A percentile compares a stretch with the other conserved stretches of the same genome.
These are phyloP conservation scores for Rhinoptilus africanus DNA, from an alignment of 2,113 vertebrate genomes.

Conservation along the genomic window DNA sequence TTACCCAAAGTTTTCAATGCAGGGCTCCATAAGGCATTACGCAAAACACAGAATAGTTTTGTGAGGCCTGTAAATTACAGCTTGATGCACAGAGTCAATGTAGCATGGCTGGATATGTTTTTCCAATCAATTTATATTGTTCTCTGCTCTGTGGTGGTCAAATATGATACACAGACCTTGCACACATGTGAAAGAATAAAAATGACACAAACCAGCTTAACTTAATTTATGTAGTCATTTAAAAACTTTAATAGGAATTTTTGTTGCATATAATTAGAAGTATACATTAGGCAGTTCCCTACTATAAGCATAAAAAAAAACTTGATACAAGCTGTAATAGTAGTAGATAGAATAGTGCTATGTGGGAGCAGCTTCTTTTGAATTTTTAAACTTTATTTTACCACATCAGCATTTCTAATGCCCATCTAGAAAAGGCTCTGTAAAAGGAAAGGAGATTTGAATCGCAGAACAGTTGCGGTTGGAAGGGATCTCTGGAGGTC, in stretches of 20 bases:
- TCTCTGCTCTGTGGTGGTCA: neutral
- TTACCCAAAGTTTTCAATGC: neutral
- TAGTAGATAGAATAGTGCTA: neutral
- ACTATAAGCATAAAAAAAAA: neutral
- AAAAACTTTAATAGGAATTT: neutral
- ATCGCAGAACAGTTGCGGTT: neutral
- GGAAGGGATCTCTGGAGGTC: neutral
- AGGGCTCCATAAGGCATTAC: neutral
- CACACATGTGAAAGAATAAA: neutral
- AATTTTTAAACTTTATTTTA: neutral
- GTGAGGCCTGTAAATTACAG: neutral
- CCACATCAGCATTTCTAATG: neutral
- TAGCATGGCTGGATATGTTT: neutral
- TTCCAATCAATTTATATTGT: neutral
- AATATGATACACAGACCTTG: neutral
- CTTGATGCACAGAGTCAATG: neutral
- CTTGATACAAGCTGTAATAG: neutral
- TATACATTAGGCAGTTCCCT: neutral
- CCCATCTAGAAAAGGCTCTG: neutral
- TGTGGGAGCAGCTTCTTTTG: neutral
- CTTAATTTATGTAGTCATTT: neutral
- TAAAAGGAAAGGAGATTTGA: neutral
- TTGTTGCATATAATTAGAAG: neutral
- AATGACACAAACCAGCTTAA: neutral
- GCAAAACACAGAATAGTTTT: neutral